A percentile compares a stretch with the other conserved stretches of the same genome.
phyloP scores from a whole-genome alignment of 2,888 invertebrate genomes.

The Erpobdella octoculata region DNA sequence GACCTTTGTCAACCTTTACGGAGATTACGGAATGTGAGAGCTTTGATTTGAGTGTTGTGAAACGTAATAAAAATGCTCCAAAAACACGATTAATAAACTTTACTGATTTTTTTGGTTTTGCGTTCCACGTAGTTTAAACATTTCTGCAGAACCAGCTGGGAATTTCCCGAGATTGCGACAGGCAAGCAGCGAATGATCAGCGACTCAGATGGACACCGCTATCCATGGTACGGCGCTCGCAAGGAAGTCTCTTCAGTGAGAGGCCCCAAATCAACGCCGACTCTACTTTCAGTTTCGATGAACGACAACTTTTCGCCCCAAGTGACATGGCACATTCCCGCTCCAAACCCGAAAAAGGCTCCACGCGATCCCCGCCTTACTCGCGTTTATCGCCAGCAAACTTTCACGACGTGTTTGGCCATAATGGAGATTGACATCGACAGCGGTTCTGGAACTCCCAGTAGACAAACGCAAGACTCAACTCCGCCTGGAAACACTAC shows the following conservation, averaged over 20 bases:
- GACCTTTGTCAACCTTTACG: constrained; percentile 51
- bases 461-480: not conserved
- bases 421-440: constrained; percentile 44
- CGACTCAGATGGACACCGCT: constrained; percentile 51
- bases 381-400: constrained; percentile 49
- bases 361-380: constrained; percentile 48
- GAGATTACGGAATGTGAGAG: constrained; percentile 50
- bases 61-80: too few species aligned
- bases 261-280: constrained; percentile 45
- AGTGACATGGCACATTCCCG: constrained; percentile 48
- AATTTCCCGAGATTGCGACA: constrained; percentile 50
- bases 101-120: too few species aligned
- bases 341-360: constrained; percentile 41
- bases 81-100: too few species aligned
- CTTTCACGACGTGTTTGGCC: constrained; percentile 51
- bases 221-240: constrained; percentile 51
- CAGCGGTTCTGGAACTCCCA: not conserved
- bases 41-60: too few species aligned
- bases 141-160: constrained; percentile 51
- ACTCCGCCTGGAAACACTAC: not conserved
- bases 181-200: constrained; percentile 50
- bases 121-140: too few species aligned
- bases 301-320: constrained; percentile 53
- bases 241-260: constrained; percentile 47
- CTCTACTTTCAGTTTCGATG: constrained; percentile 47